Base-by-base conservation (phyloP, 2,797 vertebrate species). In the Emys orbicularis region DNA sequence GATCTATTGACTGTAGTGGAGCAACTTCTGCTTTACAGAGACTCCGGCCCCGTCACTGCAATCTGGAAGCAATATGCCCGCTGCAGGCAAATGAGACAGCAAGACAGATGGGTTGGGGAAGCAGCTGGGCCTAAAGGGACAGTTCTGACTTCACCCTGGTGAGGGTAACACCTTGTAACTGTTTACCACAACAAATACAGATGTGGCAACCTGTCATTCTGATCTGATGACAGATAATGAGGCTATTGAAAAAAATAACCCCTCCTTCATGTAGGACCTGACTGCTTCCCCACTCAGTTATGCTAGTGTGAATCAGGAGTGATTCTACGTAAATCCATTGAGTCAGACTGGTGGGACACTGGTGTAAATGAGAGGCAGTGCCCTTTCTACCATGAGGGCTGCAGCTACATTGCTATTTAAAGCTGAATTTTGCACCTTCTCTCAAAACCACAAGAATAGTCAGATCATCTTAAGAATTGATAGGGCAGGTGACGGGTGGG, bases 121-220 rank as follows among this genome's bases (percentile, higher is more conserved):
- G 25, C 13, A 61, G 68, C 34, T 12, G 44, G 50, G 25, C 27
- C 65, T 27, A 13, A 68, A 82, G 57, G 83, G 84, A 79, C 31
- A 37, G 52, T 85, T 59, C 34, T 54, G n/a, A n/a, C 54, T 94
- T 95, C 93, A 95, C 95, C 81, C 90, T 72, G 87, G 79, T 83
- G 83, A 88, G 87, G 94, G 90, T 94, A 95, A 90, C 96, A 96
- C 92, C 68, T 95, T 94, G 68, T 95, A 90, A 93, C 53, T 91
- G 83, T 85, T 91, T 90, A 91, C 80, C 91, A 93, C 84, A 96
- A 87, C 77, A 91, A 84, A 95, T 5, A 77, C 88, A 94, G 90
- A 90, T n/a, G 53, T 92, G 79, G 23, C 82, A 65, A 79, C 23
- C 72, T 86, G 72, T 56, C 12, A 56, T 89, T 92, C 79, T 68